Evolutionary conservation across 2,113 vertebrate species (phyloP), one percentile per base, ranked within the genome.

Genomic region (Equus przewalskii): DNA sequence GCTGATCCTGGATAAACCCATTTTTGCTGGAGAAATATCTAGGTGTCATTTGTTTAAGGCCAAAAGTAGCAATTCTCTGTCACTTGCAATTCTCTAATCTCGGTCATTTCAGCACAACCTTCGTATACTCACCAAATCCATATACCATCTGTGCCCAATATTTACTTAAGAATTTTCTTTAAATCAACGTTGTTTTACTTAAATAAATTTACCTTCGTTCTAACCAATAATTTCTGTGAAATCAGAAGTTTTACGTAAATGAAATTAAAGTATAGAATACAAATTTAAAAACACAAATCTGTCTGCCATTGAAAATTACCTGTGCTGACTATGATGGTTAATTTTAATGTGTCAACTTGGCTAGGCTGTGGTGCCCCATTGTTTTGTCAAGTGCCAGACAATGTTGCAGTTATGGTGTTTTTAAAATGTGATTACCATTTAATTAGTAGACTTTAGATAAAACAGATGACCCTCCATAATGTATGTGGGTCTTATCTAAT

Each of bases 171-270:
- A 51, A 33, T 69, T 76, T 91, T 95, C 46, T 44, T 83, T 87
- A 95, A 79, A 49, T 84, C 56, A 88, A 69, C 14, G 64, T 54
- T 30, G 6, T 69, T 89, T 90, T 28, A 92, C 58, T 46, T 94
- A 80, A 95, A 76, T 91, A 76, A 94, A 80, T 41, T 94, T 89
- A 56, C 28, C 49, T 62, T 91, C 56, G 18, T 78, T 82, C 46
- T 80, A 67, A 87, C 26, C 41, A 88, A 83, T 60, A 83, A 60
- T 67, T 93, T 69, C 60, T 82, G 30, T 86, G 30, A 82, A 89
- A 54, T 87, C 41, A 44, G 22, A 94, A 91, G 49, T 72, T 94
- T 96, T 56, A 54, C 58, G 21, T 70, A 58, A 82, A 65, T 73
- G 36, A 41, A 76, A 70, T 72, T 79, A 78, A 96, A 69, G 56